Base-by-base conservation (phyloP, 2,797 vertebrate genomes). In the Picus viridis region DNA sequence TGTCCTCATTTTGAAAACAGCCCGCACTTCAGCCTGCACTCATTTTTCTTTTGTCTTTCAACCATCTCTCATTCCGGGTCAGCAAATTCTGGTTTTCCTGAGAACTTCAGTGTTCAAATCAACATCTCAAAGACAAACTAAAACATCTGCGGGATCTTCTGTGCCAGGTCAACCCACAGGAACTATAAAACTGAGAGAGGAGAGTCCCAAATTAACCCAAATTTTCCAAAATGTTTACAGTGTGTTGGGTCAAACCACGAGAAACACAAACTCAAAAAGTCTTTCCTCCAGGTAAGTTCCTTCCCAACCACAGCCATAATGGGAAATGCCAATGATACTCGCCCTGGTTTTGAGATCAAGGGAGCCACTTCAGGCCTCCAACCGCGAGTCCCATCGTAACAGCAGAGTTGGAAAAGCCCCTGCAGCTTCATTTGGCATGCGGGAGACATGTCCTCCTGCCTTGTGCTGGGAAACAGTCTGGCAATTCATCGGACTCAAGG, bases 81-180 rank as follows among this genome's bases (percentile, higher is more conserved):
- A 94, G 90, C 93, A 94, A 71, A 90, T 95, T 81, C 81, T 81
- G 93, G 29, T 79, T 93, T 95, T 95, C 91, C 78, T 32, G 81
- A 92, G 88, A 96, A 93, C 88, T 93, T 94, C 47, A 63, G 92
- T 88, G 86, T 97, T 89, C 91, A 88, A 90, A 92, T 92, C 93
- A 92, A 82, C 93, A 76, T 77, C 90, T 97, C 88, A 86, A 93
- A 94, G 67, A 78, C 68, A 85, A 91, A 90, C 84, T 83, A 89
- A 92, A 96, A 90, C 81, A 94, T 92, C 79, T 94, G 85, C 82
- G 15, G 45, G 57, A 87, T 95, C 74, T 88, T 9, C 1, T 64
- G 80, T 23, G 54, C 78, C 16, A 23, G 85, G 77, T 92, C 24
- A 10, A 69, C 83, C 77, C 63, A 15, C 62, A 76, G 87, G 90